These are phyloP conservation scores for Acrossocheilus fasciatus DNA, from an alignment of 2,797 vertebrate genomes.

Conservation along the genomic window DNA sequence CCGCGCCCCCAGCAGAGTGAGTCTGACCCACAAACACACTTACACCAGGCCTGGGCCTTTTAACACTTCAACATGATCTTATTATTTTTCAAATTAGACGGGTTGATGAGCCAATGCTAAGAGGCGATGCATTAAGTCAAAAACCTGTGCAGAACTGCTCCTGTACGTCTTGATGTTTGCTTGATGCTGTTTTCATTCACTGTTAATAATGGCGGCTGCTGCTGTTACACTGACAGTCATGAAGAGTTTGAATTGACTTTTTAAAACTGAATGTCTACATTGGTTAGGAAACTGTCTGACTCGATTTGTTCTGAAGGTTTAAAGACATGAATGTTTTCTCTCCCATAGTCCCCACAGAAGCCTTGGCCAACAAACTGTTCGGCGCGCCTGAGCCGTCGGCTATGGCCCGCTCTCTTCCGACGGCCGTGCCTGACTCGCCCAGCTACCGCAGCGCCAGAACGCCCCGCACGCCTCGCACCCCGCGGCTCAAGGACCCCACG, in stretches of 20 bases:
- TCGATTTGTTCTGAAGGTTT: neutral
- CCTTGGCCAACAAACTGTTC: constrained; percentile 96
- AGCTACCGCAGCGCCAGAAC: constrained; percentile 93
- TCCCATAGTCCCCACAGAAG: constrained; percentile 90
- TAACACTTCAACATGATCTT: too few relatives aligned
- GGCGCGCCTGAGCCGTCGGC: constrained; percentile 92
- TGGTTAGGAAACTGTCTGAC: neutral
- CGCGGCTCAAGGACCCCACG: constrained; percentile 91
- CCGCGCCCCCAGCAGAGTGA: constrained; percentile 93
- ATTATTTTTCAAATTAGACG: too few relatives aligned
- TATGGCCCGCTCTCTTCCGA: constrained; percentile 93
- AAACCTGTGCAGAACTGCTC: too few relatives aligned
- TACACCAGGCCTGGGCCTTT: neutral
- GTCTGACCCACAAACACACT: constrained; percentile 20
- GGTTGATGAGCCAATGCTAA: too few relatives aligned
- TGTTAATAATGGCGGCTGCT: too few relatives aligned
- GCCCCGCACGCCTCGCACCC: constrained; percentile 94
- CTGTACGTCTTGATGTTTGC: too few relatives aligned
- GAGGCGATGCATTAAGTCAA: too few relatives aligned
- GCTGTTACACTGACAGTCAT: too few relatives aligned
- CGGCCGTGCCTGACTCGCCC: constrained; percentile 96
- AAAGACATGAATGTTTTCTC: neutral
- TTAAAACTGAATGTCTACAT: too few relatives aligned
- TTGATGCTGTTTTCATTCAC: too few relatives aligned
- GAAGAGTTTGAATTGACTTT: too few relatives aligned